Evolutionary conservation across 2,797 vertebrate genomes (phyloP).

Genomic region (Margarornis squamiger): DNA sequence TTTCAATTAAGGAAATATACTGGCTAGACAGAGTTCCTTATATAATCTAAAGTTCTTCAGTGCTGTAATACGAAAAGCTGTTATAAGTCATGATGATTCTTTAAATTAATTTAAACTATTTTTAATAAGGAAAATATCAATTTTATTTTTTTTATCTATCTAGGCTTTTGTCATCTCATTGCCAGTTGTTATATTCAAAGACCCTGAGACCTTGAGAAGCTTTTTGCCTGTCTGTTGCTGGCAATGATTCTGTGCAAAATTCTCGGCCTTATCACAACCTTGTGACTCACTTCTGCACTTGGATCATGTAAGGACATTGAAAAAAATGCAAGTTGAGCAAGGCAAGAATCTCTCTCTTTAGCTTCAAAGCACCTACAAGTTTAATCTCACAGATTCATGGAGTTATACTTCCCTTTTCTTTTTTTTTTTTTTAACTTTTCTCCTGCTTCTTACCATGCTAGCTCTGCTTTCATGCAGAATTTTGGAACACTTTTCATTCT

Average conservation of each 20-base stretch:
- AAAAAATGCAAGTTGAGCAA: neutral
- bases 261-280: neutral
- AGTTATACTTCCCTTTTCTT: neutral
- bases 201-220: neutral
- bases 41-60: neutral
- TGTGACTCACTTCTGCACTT: neutral
- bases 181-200: neutral
- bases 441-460: neutral
- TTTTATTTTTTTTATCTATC: neutral
- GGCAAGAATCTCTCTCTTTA: neutral
- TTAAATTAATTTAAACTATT: neutral
- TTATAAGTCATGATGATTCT: neutral
- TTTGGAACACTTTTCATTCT: neutral
- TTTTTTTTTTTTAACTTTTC: neutral
- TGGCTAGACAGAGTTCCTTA: neutral
- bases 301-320: neutral
- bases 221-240: neutral
- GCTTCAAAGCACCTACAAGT: neutral
- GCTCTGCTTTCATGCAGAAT: neutral
- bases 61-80: neutral
- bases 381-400: neutral
- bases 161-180: neutral
- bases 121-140: neutral
- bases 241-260: neutral
- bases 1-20: neutral